Evolutionary conservation across 2,113 vertebrate species (phyloP), one percentile per base, ranked within the genome.

Genomic region (Pituophis catenifer): DNA sequence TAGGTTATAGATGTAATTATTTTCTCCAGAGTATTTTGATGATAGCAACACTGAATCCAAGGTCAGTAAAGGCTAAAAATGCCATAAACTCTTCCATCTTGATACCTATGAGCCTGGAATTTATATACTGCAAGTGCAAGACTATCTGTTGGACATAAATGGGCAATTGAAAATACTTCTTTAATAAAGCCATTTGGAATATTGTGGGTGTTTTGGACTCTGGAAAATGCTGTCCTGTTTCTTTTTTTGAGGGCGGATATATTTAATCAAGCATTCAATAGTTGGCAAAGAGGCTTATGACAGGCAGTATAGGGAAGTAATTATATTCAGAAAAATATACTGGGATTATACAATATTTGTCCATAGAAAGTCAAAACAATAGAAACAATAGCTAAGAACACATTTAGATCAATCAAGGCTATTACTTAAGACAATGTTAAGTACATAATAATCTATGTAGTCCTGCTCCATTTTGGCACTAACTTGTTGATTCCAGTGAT

Each of bases 41-140:
- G 62, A 90, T 53, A 90, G 89, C 59, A 90, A 70, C 59, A 70
- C 29, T 70, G 55, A 90, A 90, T 90, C 58, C 57, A 50, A 90
- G 13, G 44, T 26, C 50, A 65, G 15, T 70, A 70, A 70, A 90
- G 59, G 26, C 48, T 7, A 65, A 81, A 81, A 70, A 52, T 65
- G 26, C 48, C 58, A 52, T 19, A 8, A 50, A 8, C 26, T 12
- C 8, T 50, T 44, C 44, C 23, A 62, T 23, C 48, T 90, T 90
- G 44, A 65, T 65, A 90, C 58, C 89, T 21, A 15, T 50, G 89
- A 65, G 58, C 89, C 58, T 90, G 89, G 89, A 17, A 59, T 90
- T 90, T 50, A 90, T 58, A 19, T 48, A 90, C 38, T 44, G 5
- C 58, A 90, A 90, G 44, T 50, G 58, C 89, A 90, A 90, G 38